phyloP scores from a whole-genome alignment of 2,113 vertebrate species.

The Stomatorhinus ivindoensis region DNA sequence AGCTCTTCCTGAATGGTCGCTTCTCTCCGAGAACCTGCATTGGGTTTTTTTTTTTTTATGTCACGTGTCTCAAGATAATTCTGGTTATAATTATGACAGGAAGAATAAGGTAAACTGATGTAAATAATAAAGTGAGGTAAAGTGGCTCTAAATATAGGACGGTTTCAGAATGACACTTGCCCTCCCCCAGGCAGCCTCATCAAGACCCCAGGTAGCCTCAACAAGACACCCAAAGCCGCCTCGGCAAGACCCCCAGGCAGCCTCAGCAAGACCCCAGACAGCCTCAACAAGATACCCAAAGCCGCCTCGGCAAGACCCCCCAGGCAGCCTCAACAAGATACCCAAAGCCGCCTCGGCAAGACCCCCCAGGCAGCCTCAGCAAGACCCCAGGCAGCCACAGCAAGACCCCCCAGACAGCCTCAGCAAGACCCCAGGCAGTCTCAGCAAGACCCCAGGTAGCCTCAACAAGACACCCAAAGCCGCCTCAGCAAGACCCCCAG shows the following conservation, averaged over 20 bases:
- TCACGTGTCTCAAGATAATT: constrained; percentile 1
- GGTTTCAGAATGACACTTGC: not conserved
- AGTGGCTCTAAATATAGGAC: not conserved
- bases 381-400: not conserved
- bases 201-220: not conserved
- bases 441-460: not conserved
- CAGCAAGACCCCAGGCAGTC: not conserved
- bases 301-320: not conserved
- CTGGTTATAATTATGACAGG: not conserved
- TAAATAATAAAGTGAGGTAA: not conserved
- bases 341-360: not conserved
- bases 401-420: not conserved
- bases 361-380: not conserved
- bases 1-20: not conserved
- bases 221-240: not conserved
- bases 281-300: fast-evolving
- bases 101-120: not conserved
- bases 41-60: not conserved
- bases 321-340: not conserved
- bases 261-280: not conserved
- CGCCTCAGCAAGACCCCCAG: too few species aligned
- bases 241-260: not conserved
- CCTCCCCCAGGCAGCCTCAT: not conserved
- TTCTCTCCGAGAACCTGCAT: not conserved
- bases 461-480: not conserved